These are phyloP conservation scores for Nasonia giraulti DNA, from an alignment of 1,140 invertebrate species.

Conservation along the genomic window DNA sequence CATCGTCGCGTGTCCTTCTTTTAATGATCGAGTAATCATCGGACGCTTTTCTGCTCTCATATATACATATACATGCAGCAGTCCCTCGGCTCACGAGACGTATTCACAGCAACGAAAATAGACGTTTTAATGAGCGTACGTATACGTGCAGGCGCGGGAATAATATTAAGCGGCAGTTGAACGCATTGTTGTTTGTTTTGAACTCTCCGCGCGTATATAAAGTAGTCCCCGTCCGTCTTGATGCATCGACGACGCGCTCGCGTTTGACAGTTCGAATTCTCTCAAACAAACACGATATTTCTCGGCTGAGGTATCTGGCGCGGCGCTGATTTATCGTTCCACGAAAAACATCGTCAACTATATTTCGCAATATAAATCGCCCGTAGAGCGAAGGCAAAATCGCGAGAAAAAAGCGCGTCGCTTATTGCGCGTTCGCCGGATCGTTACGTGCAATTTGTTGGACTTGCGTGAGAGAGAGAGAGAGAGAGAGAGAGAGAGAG, in stretches of 20 bases:
- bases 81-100: not conserved
- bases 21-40: conserved; percentile 35
- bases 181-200: no score
- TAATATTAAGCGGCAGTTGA: no score
- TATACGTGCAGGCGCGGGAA: no score
- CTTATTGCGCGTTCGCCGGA: not conserved
- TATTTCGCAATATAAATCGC: no score
- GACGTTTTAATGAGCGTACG: not conserved
- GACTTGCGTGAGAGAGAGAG: no score
- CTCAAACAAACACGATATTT: not conserved
- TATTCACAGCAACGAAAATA: not conserved
- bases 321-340: not conserved
- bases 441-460: conserved; percentile 18
- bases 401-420: not conserved
- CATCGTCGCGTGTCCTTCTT: conserved; percentile 11
- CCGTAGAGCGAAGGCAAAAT: no score
- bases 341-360: no score
- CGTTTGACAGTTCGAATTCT: not conserved
- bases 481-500: no score
- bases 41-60: not conserved
- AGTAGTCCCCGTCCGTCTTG: not conserved
- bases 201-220: no score
- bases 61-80: not conserved
- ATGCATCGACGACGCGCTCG: not conserved
- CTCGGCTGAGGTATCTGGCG: not conserved